Base-by-base conservation (phyloP, 2,888 invertebrate species). In the Sesia apiformis region DNA sequence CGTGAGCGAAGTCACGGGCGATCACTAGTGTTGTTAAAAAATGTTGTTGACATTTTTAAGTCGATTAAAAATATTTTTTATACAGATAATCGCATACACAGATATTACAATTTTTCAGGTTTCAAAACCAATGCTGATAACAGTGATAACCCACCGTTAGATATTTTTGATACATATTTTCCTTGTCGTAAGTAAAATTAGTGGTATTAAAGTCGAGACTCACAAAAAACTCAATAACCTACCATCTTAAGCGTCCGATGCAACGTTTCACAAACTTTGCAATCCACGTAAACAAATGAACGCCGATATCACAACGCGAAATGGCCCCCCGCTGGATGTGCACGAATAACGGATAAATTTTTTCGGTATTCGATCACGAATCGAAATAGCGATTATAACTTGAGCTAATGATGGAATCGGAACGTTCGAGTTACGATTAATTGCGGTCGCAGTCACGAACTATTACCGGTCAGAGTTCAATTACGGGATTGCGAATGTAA, bases 291-390 rank as follows among this genome's bases (percentile, higher is more conserved):
- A 49, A 55, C 53, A 56, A 57, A 57, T 52, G 46, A 52, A 50
- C 51, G 59, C 56, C 58, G 61, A 63, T 59, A 62, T 59, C 61
- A 62, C 68, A 69, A 68, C 61, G 64, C 56, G 63, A 69, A 68
- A 74, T 69, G 70, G 67, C 63, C 65, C 65, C 66, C 53, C 56
- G 54, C 53, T 55, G 6, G 57, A 55, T 52, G 8, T 65, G 65
- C 69, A 71, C 70, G 72, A 72, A 60, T 80, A 82, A 82, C 81
- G 81, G 82, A 58, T 56, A 58, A 54, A 57, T 55, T 54, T 58
- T 53, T 62, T 65, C 64, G 61, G 55, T 57, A 59, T 56, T 63
- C 66, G 73, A 78, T 72, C 81, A 81, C 78, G 76, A 76, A 65
- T 51, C 63, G 60, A 58, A 66, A 64, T 65, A 64, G 55, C 71